These are phyloP conservation scores for Diachrysia chrysitis DNA, from an alignment of 2,888 invertebrate species.

Conservation along the genomic window DNA sequence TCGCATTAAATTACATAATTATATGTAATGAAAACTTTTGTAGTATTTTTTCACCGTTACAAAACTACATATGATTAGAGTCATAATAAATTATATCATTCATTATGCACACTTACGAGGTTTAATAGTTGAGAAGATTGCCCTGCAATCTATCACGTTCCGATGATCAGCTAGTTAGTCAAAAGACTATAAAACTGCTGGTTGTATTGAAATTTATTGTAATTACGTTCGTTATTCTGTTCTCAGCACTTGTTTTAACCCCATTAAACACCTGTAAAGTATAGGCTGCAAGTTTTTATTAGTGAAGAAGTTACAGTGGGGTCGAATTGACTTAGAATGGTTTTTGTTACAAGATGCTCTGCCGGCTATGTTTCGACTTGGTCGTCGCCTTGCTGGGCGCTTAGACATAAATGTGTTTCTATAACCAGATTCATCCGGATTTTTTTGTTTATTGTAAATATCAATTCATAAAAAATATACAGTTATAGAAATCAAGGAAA, in stretches of 20 bases:
- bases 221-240: constrained; percentile 1
- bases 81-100: not conserved
- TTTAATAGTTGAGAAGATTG: constrained; percentile 1
- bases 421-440: not conserved
- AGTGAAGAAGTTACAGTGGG: constrained; percentile 4
- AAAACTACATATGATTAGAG: not conserved
- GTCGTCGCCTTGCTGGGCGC: not conserved
- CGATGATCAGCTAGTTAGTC: constrained; percentile 4
- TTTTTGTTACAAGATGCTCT: not conserved
- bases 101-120: constrained; percentile 4
- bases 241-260: constrained; percentile 3
- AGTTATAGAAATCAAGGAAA: not conserved
- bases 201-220: constrained; percentile 4
- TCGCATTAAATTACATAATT: not conserved
- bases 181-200: constrained; percentile 3
- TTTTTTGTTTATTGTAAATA: not conserved
- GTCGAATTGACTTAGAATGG: not conserved
- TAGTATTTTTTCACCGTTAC: not conserved
- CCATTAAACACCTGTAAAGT: constrained; percentile 4
- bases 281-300: not conserved
- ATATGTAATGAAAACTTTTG: not conserved
- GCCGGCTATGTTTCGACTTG: not conserved
- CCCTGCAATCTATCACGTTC: constrained; percentile 1
- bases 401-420: not conserved
- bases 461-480: not conserved